Evolutionary conservation across 2,113 vertebrate genomes (phyloP).

Genomic region (Indri indri): DNA sequence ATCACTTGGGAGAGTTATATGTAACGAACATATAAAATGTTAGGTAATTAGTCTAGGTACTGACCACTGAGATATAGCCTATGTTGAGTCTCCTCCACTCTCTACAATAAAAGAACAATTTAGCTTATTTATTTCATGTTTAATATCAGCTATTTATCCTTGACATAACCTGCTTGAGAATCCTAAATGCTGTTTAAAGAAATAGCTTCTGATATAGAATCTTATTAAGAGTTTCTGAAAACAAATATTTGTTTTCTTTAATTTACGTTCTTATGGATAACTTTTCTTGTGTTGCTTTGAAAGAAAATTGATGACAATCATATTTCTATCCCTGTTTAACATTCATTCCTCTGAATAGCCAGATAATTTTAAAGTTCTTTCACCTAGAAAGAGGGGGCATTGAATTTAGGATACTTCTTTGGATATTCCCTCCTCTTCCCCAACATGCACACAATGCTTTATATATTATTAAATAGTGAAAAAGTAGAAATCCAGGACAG

Average conservation of each 20-base stretch:
- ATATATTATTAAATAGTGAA: neutral
- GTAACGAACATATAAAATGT: neutral
- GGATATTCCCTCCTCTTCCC: neutral
- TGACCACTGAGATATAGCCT: neutral
- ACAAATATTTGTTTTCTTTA: neutral
- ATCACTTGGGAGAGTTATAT: neutral
- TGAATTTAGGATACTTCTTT: neutral
- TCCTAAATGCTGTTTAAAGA: neutral
- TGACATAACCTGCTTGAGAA: neutral
- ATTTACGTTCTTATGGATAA: neutral
- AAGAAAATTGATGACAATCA: neutral
- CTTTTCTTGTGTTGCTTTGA: neutral
- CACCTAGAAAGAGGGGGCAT: neutral
- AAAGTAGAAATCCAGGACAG: neutral
- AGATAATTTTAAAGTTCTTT: neutral
- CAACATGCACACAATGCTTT: neutral
- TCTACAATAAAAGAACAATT: neutral
- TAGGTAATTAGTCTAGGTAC: neutral
- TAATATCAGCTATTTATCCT: neutral
- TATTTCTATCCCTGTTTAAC: neutral
- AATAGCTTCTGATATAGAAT: neutral
- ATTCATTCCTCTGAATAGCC: neutral
- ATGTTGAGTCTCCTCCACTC: neutral
- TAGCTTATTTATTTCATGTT: neutral
- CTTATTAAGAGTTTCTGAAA: neutral